Evolutionary conservation across 1,140 invertebrate species (phyloP), one percentile per base, ranked within the genome.

Genomic region (Ylistrum balloti): DNA sequence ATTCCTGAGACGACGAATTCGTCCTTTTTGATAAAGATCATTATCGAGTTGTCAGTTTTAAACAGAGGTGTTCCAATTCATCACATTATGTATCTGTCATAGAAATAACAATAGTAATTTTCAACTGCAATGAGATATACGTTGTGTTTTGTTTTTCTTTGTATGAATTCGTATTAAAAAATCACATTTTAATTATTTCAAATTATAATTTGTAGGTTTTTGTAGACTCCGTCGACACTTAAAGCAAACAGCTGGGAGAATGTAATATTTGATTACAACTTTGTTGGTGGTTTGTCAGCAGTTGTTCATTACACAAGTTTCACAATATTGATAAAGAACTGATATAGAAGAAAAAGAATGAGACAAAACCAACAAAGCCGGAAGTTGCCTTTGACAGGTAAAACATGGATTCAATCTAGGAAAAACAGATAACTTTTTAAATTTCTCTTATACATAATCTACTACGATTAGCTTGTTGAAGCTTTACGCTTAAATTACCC

Each of bases 81-180:
- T 74, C 56, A 28, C n/a, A 74, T 74, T 74, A 74, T 74, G 17
- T 74, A 74, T 74, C n/a, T 74, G 56, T n/a, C 56, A 74, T 28
- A 28, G 22, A 5, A 28, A 74, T 74, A 11, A 74, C n/a, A n/a
- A 28, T 28, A 17, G 22, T 28, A 74, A 74, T 74, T 28, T 28
- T 74, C 56, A 28, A 11, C 17, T 74, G 56, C 28, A n/a, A 74
- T 28, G 56, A 74, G 22, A 74, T 28, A 28, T 74, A 28, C 9
- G 56, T 74, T n/a, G 20, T 45, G 10, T 45, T n/a, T n/a, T 28
- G n/a, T 74, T 74, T 74, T 28, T n/a, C 5, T 74, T 74, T 74
- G 56, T 74, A 74, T 74, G n/a, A n/a, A n/a, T n/a, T 74, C 56
- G 9, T 28, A 28, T 28, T n/a, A 22, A n/a, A 28, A 74, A 74